A percentile compares a stretch with the other conserved stretches of the same genome.
Conservation (phyloP, 2,797 vertebrate genomes). For the Chelon auratus region DNA sequence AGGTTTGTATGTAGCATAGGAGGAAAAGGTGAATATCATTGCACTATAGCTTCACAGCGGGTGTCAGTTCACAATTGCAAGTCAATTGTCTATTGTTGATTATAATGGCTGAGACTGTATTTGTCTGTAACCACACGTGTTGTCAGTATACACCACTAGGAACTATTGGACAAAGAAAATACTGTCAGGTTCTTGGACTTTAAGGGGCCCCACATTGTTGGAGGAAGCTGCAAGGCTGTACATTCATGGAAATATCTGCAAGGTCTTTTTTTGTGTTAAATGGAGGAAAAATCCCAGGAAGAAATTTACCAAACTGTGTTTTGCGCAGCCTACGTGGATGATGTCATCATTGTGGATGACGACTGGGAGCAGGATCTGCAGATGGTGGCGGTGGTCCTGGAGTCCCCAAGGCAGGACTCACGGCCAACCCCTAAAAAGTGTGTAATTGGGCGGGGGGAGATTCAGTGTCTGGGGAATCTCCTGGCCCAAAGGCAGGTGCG, state of each 20-base stretch:
- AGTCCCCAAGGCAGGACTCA: constrained; percentile 53
- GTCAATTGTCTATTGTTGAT: constrained; percentile 13
- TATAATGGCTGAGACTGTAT: background rate
- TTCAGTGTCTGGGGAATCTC: constrained; percentile 55
- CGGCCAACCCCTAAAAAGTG: constrained; percentile 61
- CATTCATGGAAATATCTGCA: constrained; percentile 5
- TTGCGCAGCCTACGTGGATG: constrained; percentile 16
- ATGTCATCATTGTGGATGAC: constrained; percentile 56
- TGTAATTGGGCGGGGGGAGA: constrained; percentile 65
- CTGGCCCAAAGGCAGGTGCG: constrained; percentile 68
- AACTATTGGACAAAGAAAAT: background rate
- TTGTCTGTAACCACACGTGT: constrained; percentile 4
- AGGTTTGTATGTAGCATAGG: constrained; percentile 8
- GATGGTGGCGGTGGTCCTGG: constrained; percentile 50
- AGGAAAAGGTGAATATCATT: background rate
- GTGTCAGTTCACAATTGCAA: background rate
- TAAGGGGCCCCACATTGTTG: no score
- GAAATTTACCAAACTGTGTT: constrained; percentile 15
- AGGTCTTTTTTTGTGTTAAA: constrained; percentile 3
- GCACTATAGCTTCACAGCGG: background rate
- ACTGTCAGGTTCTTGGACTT: no score
- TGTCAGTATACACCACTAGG: background rate
- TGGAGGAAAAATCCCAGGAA: background rate
- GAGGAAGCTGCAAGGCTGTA: background rate
- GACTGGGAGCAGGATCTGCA: constrained; percentile 46